A percentile compares a stretch with the other conserved stretches of the same genome.
Evolutionary conservation across 2,113 vertebrate species (phyloP).

Genomic region (Triplophysa rosa): DNA sequence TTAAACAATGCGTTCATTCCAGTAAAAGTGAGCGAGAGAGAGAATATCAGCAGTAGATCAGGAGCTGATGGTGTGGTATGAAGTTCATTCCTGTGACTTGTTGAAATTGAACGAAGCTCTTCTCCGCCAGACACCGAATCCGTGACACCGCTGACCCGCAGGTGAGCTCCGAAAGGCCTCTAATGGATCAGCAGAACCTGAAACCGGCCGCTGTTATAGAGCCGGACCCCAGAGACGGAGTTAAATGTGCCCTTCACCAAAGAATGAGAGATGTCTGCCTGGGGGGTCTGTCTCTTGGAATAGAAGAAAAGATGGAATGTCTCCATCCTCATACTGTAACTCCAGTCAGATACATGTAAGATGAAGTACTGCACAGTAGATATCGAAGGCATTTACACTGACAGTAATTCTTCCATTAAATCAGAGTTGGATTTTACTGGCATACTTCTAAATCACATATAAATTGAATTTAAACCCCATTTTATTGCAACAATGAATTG

Average conservation of each 20-base stretch:
- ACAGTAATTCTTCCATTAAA: no score
- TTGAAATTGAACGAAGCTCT: constrained; percentile 15
- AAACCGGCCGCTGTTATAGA: not conserved
- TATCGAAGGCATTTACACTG: no score
- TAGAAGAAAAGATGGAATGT: not conserved
- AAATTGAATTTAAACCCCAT: no score
- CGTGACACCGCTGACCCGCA: not conserved
- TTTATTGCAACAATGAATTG: no score
- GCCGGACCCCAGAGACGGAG: not conserved
- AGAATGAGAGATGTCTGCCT: not conserved
- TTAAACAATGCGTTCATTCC: no score
- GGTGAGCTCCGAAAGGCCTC: not conserved
- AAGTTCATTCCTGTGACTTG: constrained; percentile 15
- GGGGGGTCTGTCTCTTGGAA: not conserved
- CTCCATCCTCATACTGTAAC: no score
- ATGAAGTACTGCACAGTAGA: no score
- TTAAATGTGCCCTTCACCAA: not conserved
- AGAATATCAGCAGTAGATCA: not conserved
- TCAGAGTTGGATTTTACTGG: no score
- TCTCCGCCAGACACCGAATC: constrained; percentile 1
- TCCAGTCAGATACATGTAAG: no score
- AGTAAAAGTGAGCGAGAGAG: no score
- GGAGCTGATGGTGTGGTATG: not conserved
- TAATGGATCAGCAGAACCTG: not conserved
- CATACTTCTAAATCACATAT: no score